Evolutionary conservation across 2,888 invertebrate species (phyloP).

Genomic region (Phortica okadai): DNA sequence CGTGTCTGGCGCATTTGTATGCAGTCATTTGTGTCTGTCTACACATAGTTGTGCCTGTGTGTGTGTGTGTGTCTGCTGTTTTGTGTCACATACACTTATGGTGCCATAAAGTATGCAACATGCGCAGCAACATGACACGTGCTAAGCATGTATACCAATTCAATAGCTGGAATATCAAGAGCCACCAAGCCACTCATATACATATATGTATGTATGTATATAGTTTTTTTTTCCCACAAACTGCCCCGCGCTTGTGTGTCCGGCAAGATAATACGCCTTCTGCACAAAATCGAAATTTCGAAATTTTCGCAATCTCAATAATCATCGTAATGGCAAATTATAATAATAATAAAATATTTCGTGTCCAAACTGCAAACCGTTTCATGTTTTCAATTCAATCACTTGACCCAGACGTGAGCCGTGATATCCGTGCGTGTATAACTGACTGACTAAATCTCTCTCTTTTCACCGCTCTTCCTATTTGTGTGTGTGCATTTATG

Average conservation of each 20-base stretch:
- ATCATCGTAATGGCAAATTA: conserved; percentile 71
- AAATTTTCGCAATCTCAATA: conserved; percentile 55
- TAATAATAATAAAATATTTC: conserved; percentile 72
- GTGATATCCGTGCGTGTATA: conserved; percentile 3
- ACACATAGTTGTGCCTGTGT: background rate
- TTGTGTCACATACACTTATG: conserved; percentile 48
- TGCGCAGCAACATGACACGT: conserved; percentile 35
- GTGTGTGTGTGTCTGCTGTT: background rate
- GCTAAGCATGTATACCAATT: conserved; percentile 21
- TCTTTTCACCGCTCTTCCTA: background rate
- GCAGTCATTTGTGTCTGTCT: background rate
- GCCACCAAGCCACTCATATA: conserved; percentile 5
- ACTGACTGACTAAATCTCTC: background rate
- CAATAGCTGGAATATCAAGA: background rate
- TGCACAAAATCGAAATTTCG: background rate
- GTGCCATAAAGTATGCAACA: conserved; percentile 65
- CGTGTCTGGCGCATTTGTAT: background rate
- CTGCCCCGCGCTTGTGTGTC: too few relatives aligned
- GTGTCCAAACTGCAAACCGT: conserved; percentile 65
- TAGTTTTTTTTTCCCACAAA: background rate
- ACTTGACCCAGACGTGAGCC: conserved; percentile 11
- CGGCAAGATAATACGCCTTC: too few relatives aligned
- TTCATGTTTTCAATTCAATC: conserved; percentile 20
- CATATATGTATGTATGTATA: background rate
- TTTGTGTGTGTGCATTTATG: too few relatives aligned